phyloP scores from a whole-genome alignment of 2,797 vertebrate species.

The Semotilus atromaculatus region DNA sequence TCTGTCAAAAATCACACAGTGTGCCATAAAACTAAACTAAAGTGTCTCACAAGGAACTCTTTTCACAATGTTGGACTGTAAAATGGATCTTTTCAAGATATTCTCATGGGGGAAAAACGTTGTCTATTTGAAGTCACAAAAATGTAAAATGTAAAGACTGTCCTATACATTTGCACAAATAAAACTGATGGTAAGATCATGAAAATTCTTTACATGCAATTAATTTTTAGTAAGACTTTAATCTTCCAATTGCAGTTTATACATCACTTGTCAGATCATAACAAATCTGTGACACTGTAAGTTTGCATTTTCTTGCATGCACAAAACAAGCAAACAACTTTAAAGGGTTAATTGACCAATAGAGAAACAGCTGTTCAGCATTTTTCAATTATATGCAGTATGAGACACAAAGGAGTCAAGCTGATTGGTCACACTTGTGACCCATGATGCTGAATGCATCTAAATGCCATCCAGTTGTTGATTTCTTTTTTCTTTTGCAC shows the following conservation, averaged over 20 bases:
- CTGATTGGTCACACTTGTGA: slow-evolving; percentile 33
- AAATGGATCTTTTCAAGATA: not conserved
- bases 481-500: slow-evolving; percentile 8
- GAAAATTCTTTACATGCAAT: not conserved
- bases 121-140: not conserved
- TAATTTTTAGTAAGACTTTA: not conserved
- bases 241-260: not conserved
- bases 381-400: slow-evolving; percentile 36
- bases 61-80: not conserved
- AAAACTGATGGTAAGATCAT: not conserved
- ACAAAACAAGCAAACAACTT: not conserved
- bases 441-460: slow-evolving; percentile 11
- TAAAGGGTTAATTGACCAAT: slow-evolving; percentile 27
- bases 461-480: slow-evolving; percentile 15
- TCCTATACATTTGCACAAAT: not conserved
- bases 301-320: not conserved
- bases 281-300: not conserved
- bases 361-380: not conserved
- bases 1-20: slow-evolving; percentile 12
- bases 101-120: not conserved
- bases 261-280: not conserved
- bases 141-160: not conserved
- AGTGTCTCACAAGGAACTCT: slow-evolving; percentile 3
- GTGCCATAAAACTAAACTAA: slow-evolving; percentile 1
- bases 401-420: slow-evolving; percentile 31